A percentile compares a stretch with the other conserved stretches of the same genome.
Evolutionary conservation across 2,797 vertebrate species (phyloP).

Genomic region (Gila robusta): DNA sequence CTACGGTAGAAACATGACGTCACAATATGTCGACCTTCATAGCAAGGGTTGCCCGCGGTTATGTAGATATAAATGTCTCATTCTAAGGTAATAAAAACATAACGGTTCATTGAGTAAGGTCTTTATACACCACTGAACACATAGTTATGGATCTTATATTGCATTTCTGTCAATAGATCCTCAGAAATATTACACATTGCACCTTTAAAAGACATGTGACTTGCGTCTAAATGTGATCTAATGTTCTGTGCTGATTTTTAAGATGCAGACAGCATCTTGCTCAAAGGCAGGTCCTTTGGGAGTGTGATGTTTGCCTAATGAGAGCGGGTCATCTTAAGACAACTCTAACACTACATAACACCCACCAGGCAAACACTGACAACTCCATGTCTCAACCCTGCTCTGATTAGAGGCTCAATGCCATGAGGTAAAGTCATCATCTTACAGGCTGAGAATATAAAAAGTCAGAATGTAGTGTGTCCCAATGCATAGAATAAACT

Average conservation of each 20-base stretch:
- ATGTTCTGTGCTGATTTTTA: constrained; percentile 12
- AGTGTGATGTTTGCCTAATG: constrained; percentile 8
- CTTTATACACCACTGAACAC: too few species aligned
- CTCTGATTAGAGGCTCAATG: not conserved
- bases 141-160: too few species aligned
- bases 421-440: constrained; percentile 7
- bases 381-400: constrained; percentile 2
- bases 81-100: too few species aligned
- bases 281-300: not conserved
- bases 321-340: constrained; percentile 24
- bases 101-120: too few species aligned
- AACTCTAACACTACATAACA: constrained; percentile 6
- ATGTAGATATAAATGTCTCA: too few species aligned
- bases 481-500: not conserved
- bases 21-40: too few species aligned
- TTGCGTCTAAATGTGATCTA: constrained; percentile 4
- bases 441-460: not conserved
- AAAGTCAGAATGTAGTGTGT: not conserved
- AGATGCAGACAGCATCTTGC: constrained; percentile 14
- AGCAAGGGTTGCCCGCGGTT: too few species aligned
- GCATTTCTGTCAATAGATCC: too few species aligned
- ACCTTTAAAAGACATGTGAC: not conserved
- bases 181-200: too few species aligned
- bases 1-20: too few species aligned
- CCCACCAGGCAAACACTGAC: constrained; percentile 39